Conservation (phyloP, 1,140 invertebrate species). For the Mya arenaria region DNA sequence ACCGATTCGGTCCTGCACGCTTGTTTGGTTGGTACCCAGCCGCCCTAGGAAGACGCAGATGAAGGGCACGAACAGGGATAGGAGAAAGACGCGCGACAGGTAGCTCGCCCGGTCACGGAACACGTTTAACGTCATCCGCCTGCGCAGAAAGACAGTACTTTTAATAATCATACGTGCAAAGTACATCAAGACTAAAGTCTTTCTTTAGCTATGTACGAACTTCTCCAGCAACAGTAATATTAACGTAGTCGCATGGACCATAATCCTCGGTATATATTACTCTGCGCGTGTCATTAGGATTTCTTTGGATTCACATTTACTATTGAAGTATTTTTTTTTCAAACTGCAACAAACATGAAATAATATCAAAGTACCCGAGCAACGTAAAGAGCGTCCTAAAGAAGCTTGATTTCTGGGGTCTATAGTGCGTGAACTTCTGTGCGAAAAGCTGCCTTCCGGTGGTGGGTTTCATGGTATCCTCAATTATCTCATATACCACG, state of each 20-base stretch:
- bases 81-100: constrained; percentile 62
- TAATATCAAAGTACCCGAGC: constrained; percentile 41
- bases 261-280: no score
- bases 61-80: constrained; percentile 72
- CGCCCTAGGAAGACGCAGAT: constrained; percentile 72
- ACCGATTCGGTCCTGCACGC: constrained; percentile 72
- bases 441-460: constrained; percentile 44
- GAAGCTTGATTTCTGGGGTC: constrained; percentile 39
- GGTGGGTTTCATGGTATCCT: constrained; percentile 61
- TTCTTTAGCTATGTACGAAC: no score
- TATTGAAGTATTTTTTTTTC: no score
- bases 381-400: constrained; percentile 54
- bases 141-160: constrained; percentile 50
- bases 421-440: constrained; percentile 10
- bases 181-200: no score
- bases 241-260: no score
- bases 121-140: constrained; percentile 73
- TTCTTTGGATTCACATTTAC: no score
- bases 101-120: constrained; percentile 70
- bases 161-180: no score
- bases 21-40: constrained; percentile 66
- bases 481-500: constrained; percentile 58
- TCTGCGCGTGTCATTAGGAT: no score
- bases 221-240: no score
- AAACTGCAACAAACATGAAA: no score